Conservation (phyloP, 2,888 invertebrate species). For the Drosophila robusta region DNA sequence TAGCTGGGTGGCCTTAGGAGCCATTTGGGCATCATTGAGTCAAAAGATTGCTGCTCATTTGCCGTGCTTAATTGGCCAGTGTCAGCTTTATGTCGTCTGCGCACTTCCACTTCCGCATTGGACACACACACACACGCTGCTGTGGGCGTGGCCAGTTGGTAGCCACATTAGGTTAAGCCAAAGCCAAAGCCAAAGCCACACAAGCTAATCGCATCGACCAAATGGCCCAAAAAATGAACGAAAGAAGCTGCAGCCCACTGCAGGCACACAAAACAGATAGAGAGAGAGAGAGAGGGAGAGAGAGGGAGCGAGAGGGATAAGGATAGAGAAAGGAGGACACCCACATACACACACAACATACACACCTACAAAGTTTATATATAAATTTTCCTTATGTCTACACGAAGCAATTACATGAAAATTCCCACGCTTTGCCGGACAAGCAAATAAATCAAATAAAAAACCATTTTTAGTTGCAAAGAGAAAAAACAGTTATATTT, state of each 20-base stretch:
- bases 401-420: conserved; percentile 67
- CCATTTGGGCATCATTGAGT: conserved; percentile 72
- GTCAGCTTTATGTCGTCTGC: conserved; percentile 74
- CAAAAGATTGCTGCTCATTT: conserved; percentile 78
- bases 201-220: conserved; percentile 68
- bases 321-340: neutral
- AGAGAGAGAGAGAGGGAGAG: neutral
- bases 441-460: conserved; percentile 67
- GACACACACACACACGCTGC: conserved; percentile 1
- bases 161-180: conserved; percentile 33
- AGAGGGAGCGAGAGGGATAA: neutral
- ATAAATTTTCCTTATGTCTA: conserved; percentile 58
- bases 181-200: conserved; percentile 40
- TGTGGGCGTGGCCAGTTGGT: conserved; percentile 37
- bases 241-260: conserved; percentile 61
- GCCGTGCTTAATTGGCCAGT: conserved; percentile 74
- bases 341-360: conserved; percentile 4
- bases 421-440: conserved; percentile 44
- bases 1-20: conserved; percentile 9
- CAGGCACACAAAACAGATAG: conserved; percentile 6
- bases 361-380: conserved; percentile 28
- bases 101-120: conserved; percentile 52
- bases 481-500: neutral
- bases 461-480: conserved; percentile 15
- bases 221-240: conserved; percentile 72